These are phyloP conservation scores for Teinopalpus imperialis DNA, from an alignment of 2,888 invertebrate species.

Conservation along the genomic window DNA sequence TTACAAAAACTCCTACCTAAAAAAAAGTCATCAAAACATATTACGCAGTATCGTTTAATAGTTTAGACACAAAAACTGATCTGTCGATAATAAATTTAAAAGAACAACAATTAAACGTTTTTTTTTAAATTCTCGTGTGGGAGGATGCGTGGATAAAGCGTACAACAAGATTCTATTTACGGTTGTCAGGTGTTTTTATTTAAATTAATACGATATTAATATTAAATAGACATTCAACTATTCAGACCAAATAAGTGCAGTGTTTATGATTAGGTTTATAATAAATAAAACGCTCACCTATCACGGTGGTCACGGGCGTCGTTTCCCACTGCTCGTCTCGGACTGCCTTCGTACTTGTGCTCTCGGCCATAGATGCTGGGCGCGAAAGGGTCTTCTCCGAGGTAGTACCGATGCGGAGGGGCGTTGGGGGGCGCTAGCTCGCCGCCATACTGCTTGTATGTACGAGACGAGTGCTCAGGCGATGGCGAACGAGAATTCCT, in stretches of 20 bases:
- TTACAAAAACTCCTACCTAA: conserved; percentile 12
- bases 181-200: conserved; percentile 50
- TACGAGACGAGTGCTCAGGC: conserved; percentile 79
- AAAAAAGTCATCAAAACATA: not conserved
- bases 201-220: conserved; percentile 27
- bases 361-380: conserved; percentile 92
- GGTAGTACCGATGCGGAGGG: conserved; percentile 89
- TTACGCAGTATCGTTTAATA: conserved; percentile 33
- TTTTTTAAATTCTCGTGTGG: conserved; percentile 51
- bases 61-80: conserved; percentile 42
- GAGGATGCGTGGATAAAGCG: conserved; percentile 51
- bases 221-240: conserved; percentile 3
- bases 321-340: conserved; percentile 67
- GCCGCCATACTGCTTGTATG: conserved; percentile 75
- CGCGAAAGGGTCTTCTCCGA: conserved; percentile 93
- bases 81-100: conserved; percentile 57
- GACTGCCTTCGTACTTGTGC: conserved; percentile 89
- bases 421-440: conserved; percentile 72
- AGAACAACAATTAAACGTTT: conserved; percentile 64
- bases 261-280: conserved; percentile 5
- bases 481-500: conserved; percentile 83
- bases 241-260: conserved; percentile 9
- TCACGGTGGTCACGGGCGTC: conserved; percentile 72
- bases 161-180: conserved; percentile 69
- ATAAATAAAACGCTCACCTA: conserved; percentile 72